A percentile compares a stretch with the other conserved stretches of the same genome.
These are phyloP conservation scores for Cotesia vestalis DNA, from an alignment of 1,140 invertebrate species.

Conservation along the genomic window DNA sequence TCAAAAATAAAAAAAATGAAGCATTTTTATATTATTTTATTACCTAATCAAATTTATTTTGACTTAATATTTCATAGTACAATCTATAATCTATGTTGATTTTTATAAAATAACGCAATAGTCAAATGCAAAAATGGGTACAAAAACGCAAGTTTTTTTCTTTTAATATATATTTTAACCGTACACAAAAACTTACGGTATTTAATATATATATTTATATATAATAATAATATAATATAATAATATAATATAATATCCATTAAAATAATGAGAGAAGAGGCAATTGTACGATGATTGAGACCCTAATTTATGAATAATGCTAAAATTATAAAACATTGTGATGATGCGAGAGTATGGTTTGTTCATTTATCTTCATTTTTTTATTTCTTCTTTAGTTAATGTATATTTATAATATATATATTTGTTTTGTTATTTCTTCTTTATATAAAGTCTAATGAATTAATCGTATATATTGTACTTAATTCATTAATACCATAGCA, in stretches of 20 bases:
- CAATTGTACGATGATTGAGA: conserved; percentile 52
- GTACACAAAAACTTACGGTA: conserved; percentile 46
- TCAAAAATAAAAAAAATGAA: background rate
- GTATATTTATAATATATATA: no score
- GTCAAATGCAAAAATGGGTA: conserved; percentile 56
- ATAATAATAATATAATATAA: conserved; percentile 45
- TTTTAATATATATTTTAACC: conserved; percentile 36
- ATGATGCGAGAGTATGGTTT: conserved; percentile 33
- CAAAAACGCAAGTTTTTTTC: conserved; percentile 42
- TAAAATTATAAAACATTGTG: conserved; percentile 38
- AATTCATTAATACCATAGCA: conserved; percentile 51
- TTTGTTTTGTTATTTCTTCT: background rate
- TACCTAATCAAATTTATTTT: conserved; percentile 69
- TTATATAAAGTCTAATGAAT: conserved; percentile 63
- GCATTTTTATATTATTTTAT: conserved; percentile 46
- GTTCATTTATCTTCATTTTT: conserved; percentile 42
- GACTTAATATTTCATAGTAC: conserved; percentile 68
- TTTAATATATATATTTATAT: conserved; percentile 27
- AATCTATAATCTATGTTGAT: conserved; percentile 67
- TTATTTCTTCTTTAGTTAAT: conserved; percentile 22
- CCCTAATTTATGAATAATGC: conserved; percentile 38
- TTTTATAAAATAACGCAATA: conserved; percentile 67
- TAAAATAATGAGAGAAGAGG: conserved; percentile 51
- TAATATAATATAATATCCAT: conserved; percentile 30
- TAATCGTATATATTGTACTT: conserved; percentile 51